Conservation (phyloP, 2,888 invertebrate genomes). For the Perdita meconis region DNA sequence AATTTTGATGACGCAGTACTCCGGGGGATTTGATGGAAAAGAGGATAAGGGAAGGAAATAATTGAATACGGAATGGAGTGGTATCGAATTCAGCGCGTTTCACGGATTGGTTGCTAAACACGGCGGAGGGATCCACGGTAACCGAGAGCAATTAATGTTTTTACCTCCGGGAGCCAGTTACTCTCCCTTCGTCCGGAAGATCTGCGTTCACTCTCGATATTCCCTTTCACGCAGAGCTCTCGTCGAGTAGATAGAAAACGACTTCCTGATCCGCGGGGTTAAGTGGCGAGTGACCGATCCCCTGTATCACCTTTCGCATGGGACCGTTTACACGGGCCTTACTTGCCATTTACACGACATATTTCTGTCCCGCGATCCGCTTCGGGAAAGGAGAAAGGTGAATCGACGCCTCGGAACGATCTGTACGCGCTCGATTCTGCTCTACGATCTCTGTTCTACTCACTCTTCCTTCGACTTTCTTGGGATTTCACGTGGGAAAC, state of each 20-base stretch:
- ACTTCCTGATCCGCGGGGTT: constrained; percentile 58
- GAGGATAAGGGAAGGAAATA: too few species aligned
- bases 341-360: constrained; percentile 52
- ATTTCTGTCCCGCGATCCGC: constrained; percentile 31
- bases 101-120: neutral
- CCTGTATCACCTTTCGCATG: constrained; percentile 49
- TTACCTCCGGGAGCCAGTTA: constrained; percentile 20
- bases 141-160: constrained; percentile 43
- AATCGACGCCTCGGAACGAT: constrained; percentile 30
- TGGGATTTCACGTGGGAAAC: constrained; percentile 6
- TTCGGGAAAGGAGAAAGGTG: constrained; percentile 47
- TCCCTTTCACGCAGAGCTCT: constrained; percentile 43
- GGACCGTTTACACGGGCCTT: constrained; percentile 38
- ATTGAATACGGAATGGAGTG: too few species aligned
- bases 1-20: too few species aligned
- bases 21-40: too few species aligned
- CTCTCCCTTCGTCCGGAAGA: constrained; percentile 32
- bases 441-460: neutral
- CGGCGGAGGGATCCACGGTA: neutral
- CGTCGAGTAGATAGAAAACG: constrained; percentile 32
- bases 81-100: neutral
- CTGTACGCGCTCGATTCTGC: constrained; percentile 1
- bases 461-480: neutral
- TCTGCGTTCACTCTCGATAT: constrained; percentile 58
- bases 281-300: constrained; percentile 49